A percentile compares a stretch with the other conserved stretches of the same genome.
Conservation (phyloP, 37 sponge, comb jelly and placozoan genomes). For the Agelas oroides region DNA sequence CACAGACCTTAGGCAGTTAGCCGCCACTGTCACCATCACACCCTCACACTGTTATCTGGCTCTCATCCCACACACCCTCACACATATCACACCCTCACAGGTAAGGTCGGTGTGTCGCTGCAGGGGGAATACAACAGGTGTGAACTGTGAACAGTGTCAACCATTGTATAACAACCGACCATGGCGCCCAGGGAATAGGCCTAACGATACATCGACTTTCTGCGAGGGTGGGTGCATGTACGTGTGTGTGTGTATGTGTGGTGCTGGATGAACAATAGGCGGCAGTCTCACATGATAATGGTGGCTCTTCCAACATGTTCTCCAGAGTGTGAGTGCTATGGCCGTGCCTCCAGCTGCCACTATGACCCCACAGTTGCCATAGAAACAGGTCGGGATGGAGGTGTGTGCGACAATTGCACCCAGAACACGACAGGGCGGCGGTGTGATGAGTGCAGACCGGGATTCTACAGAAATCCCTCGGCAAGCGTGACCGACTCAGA, state of each 20-base stretch:
- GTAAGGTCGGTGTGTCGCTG: constrained; percentile 29
- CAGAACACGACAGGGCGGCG: background rate
- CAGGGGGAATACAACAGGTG: constrained; percentile 59
- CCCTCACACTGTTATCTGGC: no score
- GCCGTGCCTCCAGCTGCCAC: background rate
- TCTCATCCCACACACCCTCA: no score
- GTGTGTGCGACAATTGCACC: constrained; percentile 6
- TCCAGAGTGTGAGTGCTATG: constrained; percentile 15
- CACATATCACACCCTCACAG: background rate
- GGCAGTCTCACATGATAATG: no score
- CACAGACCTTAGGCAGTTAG: no score
- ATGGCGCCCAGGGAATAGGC: constrained; percentile 1
- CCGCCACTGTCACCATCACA: no score
- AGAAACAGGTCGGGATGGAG: background rate
- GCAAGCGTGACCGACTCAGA: background rate
- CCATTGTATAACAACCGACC: constrained; percentile 2
- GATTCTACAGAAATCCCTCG: constrained; percentile 10
- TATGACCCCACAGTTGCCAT: background rate
- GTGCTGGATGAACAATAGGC: no score
- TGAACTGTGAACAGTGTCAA: constrained; percentile 64
- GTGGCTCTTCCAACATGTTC: background rate
- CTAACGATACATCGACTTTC: background rate
- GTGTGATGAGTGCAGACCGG: constrained; percentile 8
- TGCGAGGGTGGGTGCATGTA: background rate
- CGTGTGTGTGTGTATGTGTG: no score